A percentile compares a stretch with the other conserved stretches of the same genome.
phyloP scores from a whole-genome alignment of 2,113 vertebrate species.

The Xerus inauris region DNA sequence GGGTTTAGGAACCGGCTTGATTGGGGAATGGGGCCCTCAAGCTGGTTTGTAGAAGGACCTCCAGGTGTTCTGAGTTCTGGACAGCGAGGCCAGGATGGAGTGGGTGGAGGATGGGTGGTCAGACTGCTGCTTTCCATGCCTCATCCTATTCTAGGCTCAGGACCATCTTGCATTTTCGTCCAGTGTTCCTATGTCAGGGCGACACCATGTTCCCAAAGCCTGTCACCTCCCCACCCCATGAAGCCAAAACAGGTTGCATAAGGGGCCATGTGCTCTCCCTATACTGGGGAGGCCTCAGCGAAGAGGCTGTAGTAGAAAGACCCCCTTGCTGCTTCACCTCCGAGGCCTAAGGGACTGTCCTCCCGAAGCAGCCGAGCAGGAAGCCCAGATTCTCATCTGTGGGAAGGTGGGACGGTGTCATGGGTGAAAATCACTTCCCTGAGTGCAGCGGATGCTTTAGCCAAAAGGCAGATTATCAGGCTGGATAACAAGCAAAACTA shows the following conservation, averaged over 20 bases:
- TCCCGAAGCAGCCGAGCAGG: not conserved
- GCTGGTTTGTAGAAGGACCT: too few relatives aligned
- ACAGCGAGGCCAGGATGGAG: not conserved
- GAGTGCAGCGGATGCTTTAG: not conserved
- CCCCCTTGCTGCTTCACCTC: fast-evolving
- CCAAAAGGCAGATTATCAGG: not conserved
- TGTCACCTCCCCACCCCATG: not conserved
- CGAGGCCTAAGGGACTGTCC: not conserved
- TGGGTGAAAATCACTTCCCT: not conserved
- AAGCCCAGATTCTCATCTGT: not conserved
- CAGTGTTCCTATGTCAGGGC: not conserved
- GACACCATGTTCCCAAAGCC: not conserved
- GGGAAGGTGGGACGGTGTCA: too few relatives aligned
- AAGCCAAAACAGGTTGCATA: not conserved
- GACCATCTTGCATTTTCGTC: not conserved
- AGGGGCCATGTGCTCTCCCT: not conserved
- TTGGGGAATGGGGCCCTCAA: too few relatives aligned
- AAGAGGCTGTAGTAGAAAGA: not conserved
- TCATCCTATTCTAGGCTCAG: too few relatives aligned
- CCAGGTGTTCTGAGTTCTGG: too few relatives aligned
- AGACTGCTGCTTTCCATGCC: not conserved
- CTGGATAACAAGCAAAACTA: not conserved
- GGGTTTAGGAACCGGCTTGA: not conserved
- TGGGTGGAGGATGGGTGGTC: not conserved
- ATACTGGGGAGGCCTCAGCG: not conserved